phyloP scores from a whole-genome alignment of 2,797 vertebrate genomes.

The Myoxocephalus aenaeus region DNA sequence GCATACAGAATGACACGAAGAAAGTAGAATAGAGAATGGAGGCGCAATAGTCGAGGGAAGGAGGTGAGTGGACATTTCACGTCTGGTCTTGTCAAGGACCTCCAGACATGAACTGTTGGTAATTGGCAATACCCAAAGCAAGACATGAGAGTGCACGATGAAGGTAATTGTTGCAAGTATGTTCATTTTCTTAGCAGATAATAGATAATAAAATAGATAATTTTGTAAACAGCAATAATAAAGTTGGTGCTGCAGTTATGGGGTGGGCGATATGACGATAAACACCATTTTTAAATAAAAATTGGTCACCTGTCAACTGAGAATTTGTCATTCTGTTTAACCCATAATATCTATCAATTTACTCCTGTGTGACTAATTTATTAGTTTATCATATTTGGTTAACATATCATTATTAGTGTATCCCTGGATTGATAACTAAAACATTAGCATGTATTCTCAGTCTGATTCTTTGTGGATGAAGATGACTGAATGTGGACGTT shows the following conservation, averaged over 20 bases:
- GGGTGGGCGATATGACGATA: not conserved
- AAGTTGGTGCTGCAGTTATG: not conserved
- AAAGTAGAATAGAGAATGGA: not conserved
- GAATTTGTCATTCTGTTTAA: constrained; percentile 11
- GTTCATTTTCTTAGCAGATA: not conserved
- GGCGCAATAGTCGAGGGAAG: constrained; percentile 5
- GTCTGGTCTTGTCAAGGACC: constrained; percentile 10
- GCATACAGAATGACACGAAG: constrained; percentile 19
- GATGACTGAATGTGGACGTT: not conserved
- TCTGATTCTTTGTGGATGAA: not conserved
- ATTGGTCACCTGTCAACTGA: not conserved
- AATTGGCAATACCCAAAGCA: constrained; percentile 1
- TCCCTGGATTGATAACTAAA: not conserved
- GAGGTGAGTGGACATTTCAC: constrained; percentile 34
- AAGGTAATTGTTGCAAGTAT: not conserved
- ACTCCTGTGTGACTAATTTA: not conserved
- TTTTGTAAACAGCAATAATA: not conserved
- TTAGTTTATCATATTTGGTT: not conserved
- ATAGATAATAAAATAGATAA: not conserved
- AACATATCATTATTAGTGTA: not conserved
- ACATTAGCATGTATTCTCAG: not conserved
- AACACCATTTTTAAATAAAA: not conserved
- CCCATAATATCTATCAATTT: not conserved
- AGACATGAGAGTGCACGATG: not conserved
- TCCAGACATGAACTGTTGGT: constrained; percentile 18